Evolutionary conservation across 2,888 invertebrate species (phyloP), one percentile per base, ranked within the genome.

Genomic region (Noctua comes): DNA sequence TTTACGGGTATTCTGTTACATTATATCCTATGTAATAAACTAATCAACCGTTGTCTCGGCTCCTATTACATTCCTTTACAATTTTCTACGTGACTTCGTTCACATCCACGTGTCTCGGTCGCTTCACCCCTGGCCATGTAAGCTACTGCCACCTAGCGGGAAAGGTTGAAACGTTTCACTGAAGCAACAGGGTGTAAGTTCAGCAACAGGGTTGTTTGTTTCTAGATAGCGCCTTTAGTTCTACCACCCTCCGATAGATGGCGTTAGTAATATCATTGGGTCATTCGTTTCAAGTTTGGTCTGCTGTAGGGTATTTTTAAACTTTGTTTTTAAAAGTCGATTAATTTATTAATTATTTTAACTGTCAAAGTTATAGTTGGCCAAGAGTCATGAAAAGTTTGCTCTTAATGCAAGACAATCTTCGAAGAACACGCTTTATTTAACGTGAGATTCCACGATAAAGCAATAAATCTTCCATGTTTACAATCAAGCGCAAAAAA

Each of bases 241-340:
- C 54, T 31, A 21, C 43, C 62, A 82, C 90, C 90, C 86, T 82
- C 1, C 59, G 66, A 40, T 66, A 90, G 90, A 87, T 90, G 89
- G 87, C 89, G 84, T 66, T 82, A 72, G 24, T n/a, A 54, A 70
- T 76, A 57, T 3, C n/a, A 40, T 57, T 48, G 16, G 24, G 7
- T 18, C 21, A 27, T 57, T 57, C 8, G 7, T 40, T n/a, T 21
- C 7, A 27, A 54, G 27, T 59, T n/a, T 16, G 21, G 21, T 40
- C 16, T 36, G 11, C 40, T 13, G 10, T 36, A 24, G 24, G 13
- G 24, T 13, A 16, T n/a, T 65, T 24, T 31, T n/a, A 11, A 40
- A 1, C 16, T n/a, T 65, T 1, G 7, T 65, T 18, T 40, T 31
- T 31, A 5, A 13, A 57, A n/a, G 13, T 57, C 1, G 11, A 57